Evolutionary conservation across 2,888 invertebrate genomes (phyloP), one percentile per base, ranked within the genome.

Genomic region (Catocala sponsa): DNA sequence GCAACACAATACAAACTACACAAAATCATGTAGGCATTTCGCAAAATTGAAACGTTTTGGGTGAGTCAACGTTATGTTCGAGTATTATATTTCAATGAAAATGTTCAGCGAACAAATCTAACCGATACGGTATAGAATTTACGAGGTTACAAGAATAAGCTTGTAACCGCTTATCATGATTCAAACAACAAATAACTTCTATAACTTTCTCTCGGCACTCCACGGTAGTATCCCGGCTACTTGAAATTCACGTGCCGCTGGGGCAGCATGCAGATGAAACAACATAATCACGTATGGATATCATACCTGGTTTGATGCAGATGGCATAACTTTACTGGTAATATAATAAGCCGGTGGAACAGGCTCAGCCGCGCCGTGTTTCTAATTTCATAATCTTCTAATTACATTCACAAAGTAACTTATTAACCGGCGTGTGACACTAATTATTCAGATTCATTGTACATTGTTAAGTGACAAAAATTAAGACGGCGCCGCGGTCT

Each of bases 41-140:
- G 84, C 83, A 87, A 87, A 87, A 84, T 82, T 81, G 81, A 85
- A 86, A 82, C 79, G 80, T 82, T 83, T 73, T 72, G 64, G 76
- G 85, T 91, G 90, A 90, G 86, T 91, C 91, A 91, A 83, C 81
- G 71, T 81, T 79, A 82, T 80, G 83, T 85, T 79, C 51, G 67
- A 84, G 88, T 89, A 88, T 91, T 90, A 80, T 82, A 88, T 91
- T 91, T 87, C 91, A 88, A 83, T 85, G 85, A 85, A 63, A 86
- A 79, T 84, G 81, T 87, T 82, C 79, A 74, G 78, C 73, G 81
- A 81, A 87, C 90, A 88, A 88, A 88, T 85, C 85, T 83, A 81
- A 73, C 75, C 80, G 85, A 86, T 82, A 85, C 80, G 80, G 81
- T 84, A 85, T 78, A 80, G 71, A 83, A 89, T 91, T 91, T 91